These are phyloP conservation scores for Prunella fulvescens DNA, from an alignment of 2,113 vertebrate genomes.

Conservation along the genomic window DNA sequence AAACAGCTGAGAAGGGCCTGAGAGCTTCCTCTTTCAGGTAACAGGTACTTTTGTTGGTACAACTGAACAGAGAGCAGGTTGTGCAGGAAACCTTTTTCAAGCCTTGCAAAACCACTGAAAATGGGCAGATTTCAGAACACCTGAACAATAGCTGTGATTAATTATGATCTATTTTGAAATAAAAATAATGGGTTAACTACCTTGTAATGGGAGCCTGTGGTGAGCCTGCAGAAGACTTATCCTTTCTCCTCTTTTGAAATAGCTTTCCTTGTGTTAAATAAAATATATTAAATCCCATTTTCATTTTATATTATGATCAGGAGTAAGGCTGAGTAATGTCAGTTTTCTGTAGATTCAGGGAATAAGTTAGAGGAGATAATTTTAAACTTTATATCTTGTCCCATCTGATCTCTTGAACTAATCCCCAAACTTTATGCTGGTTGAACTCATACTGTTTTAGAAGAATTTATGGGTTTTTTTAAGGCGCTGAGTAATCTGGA, in stretches of 20 bases:
- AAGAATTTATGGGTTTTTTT: background rate
- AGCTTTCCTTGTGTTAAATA: background rate
- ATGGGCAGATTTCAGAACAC: background rate
- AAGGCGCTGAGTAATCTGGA: background rate
- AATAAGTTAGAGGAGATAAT: background rate
- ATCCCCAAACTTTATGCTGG: background rate
- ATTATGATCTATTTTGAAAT: background rate
- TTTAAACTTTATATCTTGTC: background rate
- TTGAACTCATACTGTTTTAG: background rate
- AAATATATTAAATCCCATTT: background rate
- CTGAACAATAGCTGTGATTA: constrained; percentile 8
- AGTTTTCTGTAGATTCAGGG: background rate
- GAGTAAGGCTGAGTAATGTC: background rate
- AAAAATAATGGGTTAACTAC: constrained; percentile 19
- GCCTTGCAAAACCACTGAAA: background rate
- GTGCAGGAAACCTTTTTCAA: background rate
- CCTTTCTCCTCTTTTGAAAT: background rate
- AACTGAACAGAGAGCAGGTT: background rate
- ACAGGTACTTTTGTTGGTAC: background rate
- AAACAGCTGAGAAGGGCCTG: background rate
- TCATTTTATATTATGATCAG: background rate
- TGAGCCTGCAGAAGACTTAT: background rate
- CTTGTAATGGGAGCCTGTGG: background rate
- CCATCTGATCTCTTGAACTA: background rate
- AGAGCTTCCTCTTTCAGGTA: background rate